Conservation (phyloP, 2,113 vertebrate species). For the Phrynosoma platyrhinos region DNA sequence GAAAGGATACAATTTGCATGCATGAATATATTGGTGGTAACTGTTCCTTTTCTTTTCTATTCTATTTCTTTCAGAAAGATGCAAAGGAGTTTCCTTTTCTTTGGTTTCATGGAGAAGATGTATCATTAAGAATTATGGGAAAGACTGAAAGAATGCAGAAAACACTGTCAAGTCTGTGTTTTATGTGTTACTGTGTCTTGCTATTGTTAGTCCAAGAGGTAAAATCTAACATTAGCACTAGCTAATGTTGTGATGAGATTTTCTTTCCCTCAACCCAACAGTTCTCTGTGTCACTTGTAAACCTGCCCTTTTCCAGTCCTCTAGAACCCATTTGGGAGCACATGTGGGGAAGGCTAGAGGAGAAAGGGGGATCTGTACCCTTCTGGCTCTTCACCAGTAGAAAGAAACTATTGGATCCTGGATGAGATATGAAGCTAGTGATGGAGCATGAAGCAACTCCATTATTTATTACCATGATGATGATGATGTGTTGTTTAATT, state of each 20-base stretch:
- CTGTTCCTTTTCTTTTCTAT: constrained; percentile 17
- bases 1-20: constrained; percentile 10
- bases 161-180: not conserved
- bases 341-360: too few relatives aligned
- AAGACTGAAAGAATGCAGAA: not conserved
- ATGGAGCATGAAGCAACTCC: not conserved
- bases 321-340: too few relatives aligned
- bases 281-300: too few relatives aligned
- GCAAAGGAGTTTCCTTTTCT: not conserved
- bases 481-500: too few relatives aligned
- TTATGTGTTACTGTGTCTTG: not conserved
- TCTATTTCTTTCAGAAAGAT: constrained; percentile 1
- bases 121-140: not conserved
- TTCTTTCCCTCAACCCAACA: too few relatives aligned
- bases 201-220: not conserved
- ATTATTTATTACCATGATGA: not conserved
- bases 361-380: not conserved
- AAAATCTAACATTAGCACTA: too few relatives aligned
- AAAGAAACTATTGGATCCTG: too few relatives aligned
- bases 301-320: too few relatives aligned
- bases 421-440: not conserved
- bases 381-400: too few relatives aligned
- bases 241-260: too few relatives aligned
- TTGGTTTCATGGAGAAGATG: not conserved
- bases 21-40: not conserved